These are phyloP conservation scores for Nemapogon koenigi DNA, from an alignment of 2,888 invertebrate genomes.

Conservation along the genomic window DNA sequence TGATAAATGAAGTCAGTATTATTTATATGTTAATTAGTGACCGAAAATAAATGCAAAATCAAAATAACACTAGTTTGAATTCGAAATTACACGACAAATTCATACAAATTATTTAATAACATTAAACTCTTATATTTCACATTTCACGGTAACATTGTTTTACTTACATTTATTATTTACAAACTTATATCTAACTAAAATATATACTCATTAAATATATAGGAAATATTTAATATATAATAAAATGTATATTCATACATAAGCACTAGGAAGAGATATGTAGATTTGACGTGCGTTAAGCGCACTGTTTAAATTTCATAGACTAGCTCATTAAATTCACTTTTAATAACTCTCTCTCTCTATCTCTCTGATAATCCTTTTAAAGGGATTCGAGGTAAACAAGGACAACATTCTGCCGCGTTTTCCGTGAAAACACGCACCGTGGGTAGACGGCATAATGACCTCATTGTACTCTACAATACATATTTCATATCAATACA, in stretches of 20 bases:
- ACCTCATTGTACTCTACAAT: too few species aligned
- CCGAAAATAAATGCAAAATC: background rate
- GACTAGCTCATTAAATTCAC: conserved; percentile 9
- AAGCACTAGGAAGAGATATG: conserved; percentile 5
- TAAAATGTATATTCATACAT: conserved; percentile 1
- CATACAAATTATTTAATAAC: conserved; percentile 65
- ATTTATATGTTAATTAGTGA: background rate
- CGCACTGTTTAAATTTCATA: conserved; percentile 6
- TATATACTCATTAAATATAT: conserved; percentile 6
- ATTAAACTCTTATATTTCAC: conserved; percentile 63
- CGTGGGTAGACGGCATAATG: too few species aligned
- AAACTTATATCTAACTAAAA: conserved; percentile 16
- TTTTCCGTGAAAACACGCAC: too few species aligned
- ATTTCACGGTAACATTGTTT: conserved; percentile 64
- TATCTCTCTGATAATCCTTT: too few species aligned
- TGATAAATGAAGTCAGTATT: conserved; percentile 10
- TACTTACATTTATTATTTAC: conserved; percentile 64
- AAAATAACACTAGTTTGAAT: background rate
- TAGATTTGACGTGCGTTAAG: conserved; percentile 4
- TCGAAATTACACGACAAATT: conserved; percentile 20
- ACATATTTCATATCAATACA: background rate
- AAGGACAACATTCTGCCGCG: too few species aligned
- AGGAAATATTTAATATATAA: conserved; percentile 7
- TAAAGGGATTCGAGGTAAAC: too few species aligned
- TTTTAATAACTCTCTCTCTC: too few species aligned